Conservation (phyloP, 2,113 vertebrate genomes). For the Todiramphus chloris region DNA sequence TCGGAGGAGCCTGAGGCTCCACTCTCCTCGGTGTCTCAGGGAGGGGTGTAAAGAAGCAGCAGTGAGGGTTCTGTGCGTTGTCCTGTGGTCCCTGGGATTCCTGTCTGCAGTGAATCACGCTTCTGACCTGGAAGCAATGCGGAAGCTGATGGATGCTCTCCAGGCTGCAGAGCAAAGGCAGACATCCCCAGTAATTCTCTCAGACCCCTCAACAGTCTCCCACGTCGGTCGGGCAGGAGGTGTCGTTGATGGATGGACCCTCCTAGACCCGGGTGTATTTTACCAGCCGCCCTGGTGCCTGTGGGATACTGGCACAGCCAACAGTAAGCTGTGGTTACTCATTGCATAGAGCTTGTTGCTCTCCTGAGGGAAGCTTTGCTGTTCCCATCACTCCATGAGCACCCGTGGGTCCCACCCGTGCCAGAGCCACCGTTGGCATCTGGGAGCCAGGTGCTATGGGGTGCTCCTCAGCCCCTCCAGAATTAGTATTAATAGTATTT, state of each 20-base stretch:
- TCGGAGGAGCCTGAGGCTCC: neutral
- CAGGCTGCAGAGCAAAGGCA: neutral
- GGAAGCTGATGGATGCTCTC: neutral
- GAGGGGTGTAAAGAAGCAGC: neutral
- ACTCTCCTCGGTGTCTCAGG: neutral
- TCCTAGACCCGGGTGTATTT: neutral
- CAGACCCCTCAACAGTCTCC: neutral
- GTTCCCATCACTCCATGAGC: fast-evolving
- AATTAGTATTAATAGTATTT: neutral
- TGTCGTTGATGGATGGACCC: neutral
- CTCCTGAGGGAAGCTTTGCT: neutral
- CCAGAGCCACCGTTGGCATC: fast-evolving
- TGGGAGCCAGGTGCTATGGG: neutral
- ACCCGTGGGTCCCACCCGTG: neutral
- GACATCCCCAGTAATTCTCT: neutral
- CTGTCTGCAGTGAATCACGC: fast-evolving
- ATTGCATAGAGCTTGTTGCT: neutral
- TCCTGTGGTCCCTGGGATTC: neutral
- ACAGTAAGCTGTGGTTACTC: neutral
- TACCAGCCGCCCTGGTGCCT: neutral
- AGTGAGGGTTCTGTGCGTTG: neutral
- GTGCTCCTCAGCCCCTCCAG: neutral
- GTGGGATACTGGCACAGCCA: fast-evolving
- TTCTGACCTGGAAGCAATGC: neutral
- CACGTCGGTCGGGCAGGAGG: fast-evolving